Percentiles rank a stretch among this genome's conserved stretches.
phyloP scores from a whole-genome alignment of 1,140 invertebrate genomes.

The Homarus americanus region DNA sequence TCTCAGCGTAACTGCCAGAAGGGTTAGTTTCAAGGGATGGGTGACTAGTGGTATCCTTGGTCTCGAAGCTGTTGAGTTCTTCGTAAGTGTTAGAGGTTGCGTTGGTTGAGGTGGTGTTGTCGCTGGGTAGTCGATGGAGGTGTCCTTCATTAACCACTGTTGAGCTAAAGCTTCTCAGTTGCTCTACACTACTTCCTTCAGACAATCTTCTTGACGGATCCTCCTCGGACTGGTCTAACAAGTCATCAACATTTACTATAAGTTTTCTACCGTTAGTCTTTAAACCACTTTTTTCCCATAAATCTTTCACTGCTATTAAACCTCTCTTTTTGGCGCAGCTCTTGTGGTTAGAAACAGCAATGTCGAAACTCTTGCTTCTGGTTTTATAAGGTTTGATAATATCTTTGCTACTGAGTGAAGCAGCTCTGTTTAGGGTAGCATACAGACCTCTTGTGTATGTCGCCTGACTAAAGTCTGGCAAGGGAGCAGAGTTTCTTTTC shows the following conservation, averaged over 20 bases:
- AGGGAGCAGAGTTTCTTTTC: too few relatives aligned
- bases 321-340: slow-evolving; percentile 52
- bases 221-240: not conserved
- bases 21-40: slow-evolving; percentile 3
- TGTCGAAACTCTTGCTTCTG: slow-evolving; percentile 30
- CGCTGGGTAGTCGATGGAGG: not conserved
- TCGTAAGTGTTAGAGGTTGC: slow-evolving; percentile 20
- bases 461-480: slow-evolving; percentile 28
- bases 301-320: slow-evolving; percentile 23
- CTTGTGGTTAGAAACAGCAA: not conserved
- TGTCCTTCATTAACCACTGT: not conserved
- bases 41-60: slow-evolving; percentile 6
- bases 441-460: slow-evolving; percentile 35
- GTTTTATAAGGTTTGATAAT: slow-evolving; percentile 39
- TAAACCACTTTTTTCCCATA: slow-evolving; percentile 70
- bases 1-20: slow-evolving; percentile 20
- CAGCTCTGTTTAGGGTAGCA: slow-evolving; percentile 23
- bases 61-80: not conserved
- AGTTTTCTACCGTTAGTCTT: slow-evolving; percentile 72
- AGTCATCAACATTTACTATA: slow-evolving; percentile 39
- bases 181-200: slow-evolving; percentile 26
- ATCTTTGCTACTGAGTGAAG: slow-evolving; percentile 47
- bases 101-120: not conserved
- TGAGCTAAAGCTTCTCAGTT: not conserved
- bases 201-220: not conserved